Evolutionary conservation across 2,797 vertebrate genomes (phyloP), one percentile per base, ranked within the genome.

Genomic region (Sebastes miniatus): DNA sequence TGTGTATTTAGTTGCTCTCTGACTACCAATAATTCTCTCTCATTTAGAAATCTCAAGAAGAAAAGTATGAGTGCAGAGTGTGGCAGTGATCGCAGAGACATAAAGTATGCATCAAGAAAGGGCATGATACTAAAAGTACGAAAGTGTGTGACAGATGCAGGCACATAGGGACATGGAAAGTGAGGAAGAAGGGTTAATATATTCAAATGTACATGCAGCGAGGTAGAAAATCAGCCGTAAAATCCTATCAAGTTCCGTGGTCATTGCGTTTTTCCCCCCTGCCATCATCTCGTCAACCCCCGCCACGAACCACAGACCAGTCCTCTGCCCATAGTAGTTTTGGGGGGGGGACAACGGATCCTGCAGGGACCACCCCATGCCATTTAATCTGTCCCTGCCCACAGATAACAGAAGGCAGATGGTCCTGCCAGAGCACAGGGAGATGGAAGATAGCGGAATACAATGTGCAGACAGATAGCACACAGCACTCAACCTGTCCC

Each of bases 331-430:
- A 18, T 54, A 79, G 83, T 84, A 81, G 80, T 82, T 88, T 80
- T 81, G 18, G 70, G 78, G 88, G 88, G 68, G 88, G 66, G 80
- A 76, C 80, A 89, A 79, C 71, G 22, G 81, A 85, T 91, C 87
- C 89, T 91, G 86, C 78, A 87, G 91, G 86, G 92, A 90, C 89
- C 90, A 87, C 86, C 88, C 91, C 87, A 87, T 91, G 93, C 90
- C 93, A 94, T 94, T 93, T 92, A 94, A 94, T 94, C 90, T 92
- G 92, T 92, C 90, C 87, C 92, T 91, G 81, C 91, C 84, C 84
- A 90, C 80, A 89, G 92, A 94, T 89, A 90, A 88, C 92, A 92
- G 92, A 89, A 93, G 93, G 92, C 93, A 94, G 92, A 95, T 94
- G 93, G 93, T 92, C 89, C 88, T 85, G 83, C 83, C 81, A 71